phyloP scores from a whole-genome alignment of 1,140 invertebrate species.

The Drosophila saltans region DNA sequence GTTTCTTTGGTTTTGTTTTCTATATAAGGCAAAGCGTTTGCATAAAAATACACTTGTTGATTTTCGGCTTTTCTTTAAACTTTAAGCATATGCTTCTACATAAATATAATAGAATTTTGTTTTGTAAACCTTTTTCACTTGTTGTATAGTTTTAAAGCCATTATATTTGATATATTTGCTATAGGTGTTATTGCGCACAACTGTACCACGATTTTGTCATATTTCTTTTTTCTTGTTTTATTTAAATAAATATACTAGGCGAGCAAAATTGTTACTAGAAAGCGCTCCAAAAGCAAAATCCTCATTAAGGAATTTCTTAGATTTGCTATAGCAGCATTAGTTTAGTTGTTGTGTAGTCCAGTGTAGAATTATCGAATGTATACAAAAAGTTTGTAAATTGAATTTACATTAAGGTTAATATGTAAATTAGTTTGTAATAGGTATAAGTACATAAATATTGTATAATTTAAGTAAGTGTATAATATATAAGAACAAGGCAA shows the following conservation, averaged over 20 bases:
- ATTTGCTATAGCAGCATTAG: slow-evolving; percentile 35
- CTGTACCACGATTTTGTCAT: slow-evolving; percentile 20
- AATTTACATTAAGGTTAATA: slow-evolving; percentile 67
- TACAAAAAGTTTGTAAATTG: slow-evolving; percentile 73
- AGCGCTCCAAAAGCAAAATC: slow-evolving; percentile 65
- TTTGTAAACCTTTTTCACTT: slow-evolving; percentile 62
- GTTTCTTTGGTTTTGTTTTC: slow-evolving; percentile 34
- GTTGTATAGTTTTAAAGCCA: slow-evolving; percentile 38
- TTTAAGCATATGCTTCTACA: slow-evolving; percentile 41
- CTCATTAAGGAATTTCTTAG: slow-evolving; percentile 51
- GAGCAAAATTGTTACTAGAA: slow-evolving; percentile 63
- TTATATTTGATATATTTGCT: slow-evolving; percentile 35
- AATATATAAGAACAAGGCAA: slow-evolving; percentile 70
- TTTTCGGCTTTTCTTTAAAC: slow-evolving; percentile 35
- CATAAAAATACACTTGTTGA: slow-evolving; percentile 78
- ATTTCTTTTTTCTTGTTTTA: neutral
- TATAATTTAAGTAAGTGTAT: slow-evolving; percentile 55
- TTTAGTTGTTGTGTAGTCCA: slow-evolving; percentile 33
- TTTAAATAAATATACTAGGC: slow-evolving; percentile 40
- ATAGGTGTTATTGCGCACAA: slow-evolving; percentile 18
- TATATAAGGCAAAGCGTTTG: slow-evolving; percentile 80
- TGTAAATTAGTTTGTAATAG: slow-evolving; percentile 44
- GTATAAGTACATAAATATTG: slow-evolving; percentile 42
- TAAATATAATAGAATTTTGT: slow-evolving; percentile 62
- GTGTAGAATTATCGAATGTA: slow-evolving; percentile 46